A percentile compares a stretch with the other conserved stretches of the same genome.
Conservation (phyloP, 2,888 invertebrate genomes). For the Andrena minutula region DNA sequence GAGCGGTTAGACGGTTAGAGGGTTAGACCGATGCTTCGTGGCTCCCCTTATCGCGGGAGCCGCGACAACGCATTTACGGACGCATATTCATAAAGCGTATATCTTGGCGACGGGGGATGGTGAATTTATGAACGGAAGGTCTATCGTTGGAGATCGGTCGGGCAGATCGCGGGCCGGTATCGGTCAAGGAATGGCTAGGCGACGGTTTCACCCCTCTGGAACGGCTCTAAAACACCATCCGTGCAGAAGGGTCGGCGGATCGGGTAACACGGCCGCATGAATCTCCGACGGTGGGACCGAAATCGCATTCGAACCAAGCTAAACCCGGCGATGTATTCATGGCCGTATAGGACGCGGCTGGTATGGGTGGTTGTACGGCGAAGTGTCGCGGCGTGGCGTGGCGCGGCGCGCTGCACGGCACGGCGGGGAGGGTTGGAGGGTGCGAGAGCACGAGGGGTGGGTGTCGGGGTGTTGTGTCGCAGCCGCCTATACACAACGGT, state of each 20-base stretch:
- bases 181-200: conserved; percentile 54
- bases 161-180: conserved; percentile 42
- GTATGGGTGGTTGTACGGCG: conserved; percentile 22
- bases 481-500: conserved; percentile 62
- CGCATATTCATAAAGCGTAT: conserved; percentile 57
- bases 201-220: conserved; percentile 9
- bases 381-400: conserved; percentile 19
- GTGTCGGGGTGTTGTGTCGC: conserved; percentile 63
- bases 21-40: neutral
- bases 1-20: conserved; percentile 1
- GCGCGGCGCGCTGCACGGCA: conserved; percentile 10
- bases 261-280: conserved; percentile 40
- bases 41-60: conserved; percentile 34
- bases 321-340: conserved; percentile 75
- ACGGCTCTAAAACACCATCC: conserved; percentile 45
- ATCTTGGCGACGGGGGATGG: conserved; percentile 20
- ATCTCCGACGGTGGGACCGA: conserved; percentile 47
- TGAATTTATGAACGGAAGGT: conserved; percentile 56
- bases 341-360: conserved; percentile 39
- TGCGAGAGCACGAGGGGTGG: conserved; percentile 36
- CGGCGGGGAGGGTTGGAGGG: conserved; percentile 5
- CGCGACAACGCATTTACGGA: conserved; percentile 30
- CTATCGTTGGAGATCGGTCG: conserved; percentile 47
- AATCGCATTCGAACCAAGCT: conserved; percentile 60
- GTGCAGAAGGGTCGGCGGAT: conserved; percentile 29